A percentile compares a stretch with the other conserved stretches of the same genome.
Conservation (phyloP, 2,113 vertebrate genomes). For the Phrynocephalus versicolor region DNA sequence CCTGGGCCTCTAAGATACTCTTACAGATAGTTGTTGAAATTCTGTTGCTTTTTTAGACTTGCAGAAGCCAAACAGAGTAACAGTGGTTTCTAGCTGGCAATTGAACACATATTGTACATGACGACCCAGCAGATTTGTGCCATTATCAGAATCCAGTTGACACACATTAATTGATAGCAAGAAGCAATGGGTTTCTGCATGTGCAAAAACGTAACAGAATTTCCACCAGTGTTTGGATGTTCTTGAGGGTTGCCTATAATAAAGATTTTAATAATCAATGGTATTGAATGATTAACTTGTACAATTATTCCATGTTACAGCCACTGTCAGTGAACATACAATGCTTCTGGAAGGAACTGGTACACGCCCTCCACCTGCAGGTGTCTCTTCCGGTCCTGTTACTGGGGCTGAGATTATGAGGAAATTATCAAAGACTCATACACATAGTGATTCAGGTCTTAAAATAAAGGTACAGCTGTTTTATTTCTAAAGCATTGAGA, state of each 20-base stretch:
- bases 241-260: background rate
- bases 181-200: no score
- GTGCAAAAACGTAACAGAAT: no score
- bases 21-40: background rate
- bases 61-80: no score
- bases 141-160: no score
- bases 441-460: constrained; percentile 90
- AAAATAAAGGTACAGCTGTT: constrained; percentile 88
- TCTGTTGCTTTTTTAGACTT: no score
- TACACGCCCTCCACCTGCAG: constrained; percentile 86
- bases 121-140: no score
- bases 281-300: background rate
- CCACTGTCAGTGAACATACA: constrained; percentile 95
- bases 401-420: constrained; percentile 97
- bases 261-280: background rate
- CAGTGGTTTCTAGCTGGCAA: no score
- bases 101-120: no score
- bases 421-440: constrained; percentile 95
- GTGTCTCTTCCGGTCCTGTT: constrained; percentile 86
- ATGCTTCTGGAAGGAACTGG: constrained; percentile 92
- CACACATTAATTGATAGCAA: no score
- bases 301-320: constrained; percentile 68
- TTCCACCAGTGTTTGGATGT: no score
- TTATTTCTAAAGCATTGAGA: fast-evolving
- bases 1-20: background rate